A percentile compares a stretch with the other conserved stretches of the same genome.
phyloP scores from a whole-genome alignment of 2,797 vertebrate species.

The Trachops cirrhosus region DNA sequence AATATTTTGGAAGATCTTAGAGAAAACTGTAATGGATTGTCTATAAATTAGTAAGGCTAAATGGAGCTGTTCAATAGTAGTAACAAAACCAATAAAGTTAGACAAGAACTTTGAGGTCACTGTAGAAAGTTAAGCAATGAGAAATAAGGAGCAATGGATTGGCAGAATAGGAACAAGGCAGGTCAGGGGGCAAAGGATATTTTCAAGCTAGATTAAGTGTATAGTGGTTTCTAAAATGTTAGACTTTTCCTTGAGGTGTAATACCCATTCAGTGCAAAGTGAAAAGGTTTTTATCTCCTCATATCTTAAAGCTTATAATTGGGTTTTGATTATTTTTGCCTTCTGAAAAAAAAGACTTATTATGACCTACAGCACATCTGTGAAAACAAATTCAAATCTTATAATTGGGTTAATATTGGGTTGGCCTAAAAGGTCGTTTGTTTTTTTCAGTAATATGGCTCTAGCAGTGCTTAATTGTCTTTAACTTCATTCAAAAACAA shows the following conservation, averaged over 20 bases:
- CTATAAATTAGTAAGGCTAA: not conserved
- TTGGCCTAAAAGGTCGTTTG: no score
- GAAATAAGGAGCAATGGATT: not conserved
- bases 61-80: not conserved
- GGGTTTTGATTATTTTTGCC: not conserved
- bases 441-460: no score
- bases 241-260: not conserved
- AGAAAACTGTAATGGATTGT: not conserved
- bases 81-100: not conserved
- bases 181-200: not conserved
- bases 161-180: not conserved
- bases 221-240: not conserved
- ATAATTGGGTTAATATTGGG: not conserved
- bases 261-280: not conserved
- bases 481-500: no score
- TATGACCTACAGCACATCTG: not conserved
- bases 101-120: not conserved
- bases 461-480: no score
- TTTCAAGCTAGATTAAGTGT: not conserved
- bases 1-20: not conserved
- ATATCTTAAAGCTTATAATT: not conserved
- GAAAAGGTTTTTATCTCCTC: not conserved
- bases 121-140: not conserved
- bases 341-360: not conserved
- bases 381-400: not conserved